Evolutionary conservation across 2,797 vertebrate species (phyloP), one percentile per base, ranked within the genome.

Genomic region (Danio kyathit): DNA sequence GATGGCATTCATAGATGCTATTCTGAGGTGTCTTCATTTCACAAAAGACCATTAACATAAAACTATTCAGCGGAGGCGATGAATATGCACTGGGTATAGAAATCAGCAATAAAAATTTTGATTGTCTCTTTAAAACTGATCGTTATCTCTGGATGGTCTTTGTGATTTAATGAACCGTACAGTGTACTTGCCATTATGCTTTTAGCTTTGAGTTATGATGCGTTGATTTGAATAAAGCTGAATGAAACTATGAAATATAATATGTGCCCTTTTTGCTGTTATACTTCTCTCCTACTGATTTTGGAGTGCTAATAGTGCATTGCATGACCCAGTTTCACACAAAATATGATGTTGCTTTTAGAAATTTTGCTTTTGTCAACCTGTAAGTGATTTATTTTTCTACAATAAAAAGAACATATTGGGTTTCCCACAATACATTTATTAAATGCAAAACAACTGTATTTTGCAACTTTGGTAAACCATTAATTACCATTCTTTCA

Each of bases 21-120:
- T 44, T 19, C 19, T 40, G 46, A 75, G 49, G 40, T 21, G 70
- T 57, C 46, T 82, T 40, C 43, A 80, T 87, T 82, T 80, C 75
- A 38, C 70, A 48, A 56, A 74, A 74, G 67, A 48, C 77, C 54
- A 76, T 85, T 84, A 56, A 72, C 67, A 79, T 72, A 79, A 81
- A 83, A 80, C 60, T 41, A 69, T 66, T 79, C 69, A 41, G 52
- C 41, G 7, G 49, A 9, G 16, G 46, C 11, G 43, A 61, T 70
- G 76, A 52, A 63, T 59, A 48, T 79, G 71, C 49, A 67, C 49
- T 65, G 63, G 52, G 75, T 61, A 29, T 29, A 44, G 17, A 72
- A 83, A 69, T 56, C 74, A 41, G 74, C 74, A 60, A 82, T 85
- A 76, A 77, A 13, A 44, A 21, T 21, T 17, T 19, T 48, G 52